Base-by-base conservation (phyloP, 2,888 invertebrate genomes). In the Charanyca ferruginea region DNA sequence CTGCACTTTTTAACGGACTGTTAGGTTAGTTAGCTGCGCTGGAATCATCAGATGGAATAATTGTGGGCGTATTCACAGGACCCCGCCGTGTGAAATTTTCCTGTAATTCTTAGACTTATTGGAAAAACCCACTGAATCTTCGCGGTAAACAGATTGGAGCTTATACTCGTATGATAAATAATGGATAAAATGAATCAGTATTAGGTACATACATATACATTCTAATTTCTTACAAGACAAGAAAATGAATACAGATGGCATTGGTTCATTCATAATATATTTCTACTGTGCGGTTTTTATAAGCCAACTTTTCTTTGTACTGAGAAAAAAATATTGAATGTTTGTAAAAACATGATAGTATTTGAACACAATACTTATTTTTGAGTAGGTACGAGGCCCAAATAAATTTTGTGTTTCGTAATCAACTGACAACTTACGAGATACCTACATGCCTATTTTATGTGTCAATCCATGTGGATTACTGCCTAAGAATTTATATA, bases 111-210 rank as follows among this genome's bases (percentile, higher is more conserved):
- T 32, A 32, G 32, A 32, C 11, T 32, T 32, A 32, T 32, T 32
- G 32, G 11, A 32, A 32, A 32, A 9, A 32, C 32, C 32, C 11
- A 32, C 32, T 9, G 38, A 23, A 64, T 64, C 42, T 49, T 16
- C 20, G 41, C 25, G 20, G 35, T 49, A 25, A 72, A 62, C n/a
- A 32, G 20, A 35, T 35, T 48, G 41, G 48, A 51, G 32, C 41
- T 47, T 51, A n/a, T 62, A n/a, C n/a, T n/a, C n/a, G n/a, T 73
- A 73, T 47, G 52, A 63, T 16, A 63, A 47, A 42, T 35, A 63
- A 68, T 42, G 18, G 28, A 32, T 51, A 23, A 64, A 51, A 9
- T 72, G 25, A 52, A 41, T 63, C 51, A 7, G 32, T 32, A 72
- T 72, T 38, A 38, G 38, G 16, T 38, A 38, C 38, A 7, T 28